Evolutionary conservation across 2,113 vertebrate species (phyloP).

Genomic region (Apteryx owenii): DNA sequence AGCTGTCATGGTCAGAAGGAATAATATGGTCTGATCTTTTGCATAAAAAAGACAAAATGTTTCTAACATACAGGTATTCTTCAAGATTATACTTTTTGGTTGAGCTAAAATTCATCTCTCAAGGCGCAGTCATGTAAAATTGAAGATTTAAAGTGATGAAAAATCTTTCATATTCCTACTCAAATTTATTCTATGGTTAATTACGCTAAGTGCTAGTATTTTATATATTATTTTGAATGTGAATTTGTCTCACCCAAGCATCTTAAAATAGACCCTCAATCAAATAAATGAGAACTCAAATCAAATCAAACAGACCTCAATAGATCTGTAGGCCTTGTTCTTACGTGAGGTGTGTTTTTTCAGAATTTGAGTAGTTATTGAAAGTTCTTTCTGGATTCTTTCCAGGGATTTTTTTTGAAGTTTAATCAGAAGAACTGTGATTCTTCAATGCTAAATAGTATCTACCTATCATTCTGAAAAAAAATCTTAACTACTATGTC

Average conservation of each 20-base stretch:
- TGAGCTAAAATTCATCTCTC: not conserved
- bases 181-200: not conserved
- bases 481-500: not conserved
- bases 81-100: not conserved
- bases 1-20: not conserved
- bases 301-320: not conserved
- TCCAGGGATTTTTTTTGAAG: not conserved
- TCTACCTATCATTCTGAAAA: not conserved
- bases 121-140: not conserved
- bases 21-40: not conserved
- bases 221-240: not conserved
- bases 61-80: not conserved
- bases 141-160: not conserved
- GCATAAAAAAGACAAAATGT: not conserved
- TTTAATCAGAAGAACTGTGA: not conserved
- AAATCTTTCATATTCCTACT: not conserved
- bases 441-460: not conserved
- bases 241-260: not conserved
- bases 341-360: too few relatives aligned
- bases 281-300: not conserved
- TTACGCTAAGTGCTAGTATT: not conserved
- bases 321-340: not conserved
- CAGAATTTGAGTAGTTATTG: not conserved
- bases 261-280: not conserved
- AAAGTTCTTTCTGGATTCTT: not conserved